A percentile compares a stretch with the other conserved stretches of the same genome.
Conservation (phyloP, 2,113 vertebrate genomes). For the Eretmochelys imbricata region DNA sequence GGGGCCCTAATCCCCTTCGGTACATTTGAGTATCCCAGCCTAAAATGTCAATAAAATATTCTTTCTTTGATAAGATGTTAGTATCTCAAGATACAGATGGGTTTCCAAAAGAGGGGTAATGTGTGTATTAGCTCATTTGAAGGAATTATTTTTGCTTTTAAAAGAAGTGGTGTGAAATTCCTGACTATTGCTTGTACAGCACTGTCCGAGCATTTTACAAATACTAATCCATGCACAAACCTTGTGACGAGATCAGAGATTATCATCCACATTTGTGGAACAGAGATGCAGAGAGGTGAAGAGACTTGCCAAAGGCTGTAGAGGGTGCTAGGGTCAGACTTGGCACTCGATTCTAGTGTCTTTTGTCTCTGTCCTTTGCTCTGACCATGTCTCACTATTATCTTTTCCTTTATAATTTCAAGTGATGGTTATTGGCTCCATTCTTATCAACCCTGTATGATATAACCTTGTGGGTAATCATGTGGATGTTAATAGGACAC, state of each 20-base stretch:
- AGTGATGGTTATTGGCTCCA: background rate
- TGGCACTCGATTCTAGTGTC: background rate
- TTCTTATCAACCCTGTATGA: conserved; percentile 15
- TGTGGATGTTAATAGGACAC: background rate
- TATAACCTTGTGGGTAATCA: background rate
- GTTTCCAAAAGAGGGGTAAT: background rate
- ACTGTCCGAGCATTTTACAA: rapidly evolving
- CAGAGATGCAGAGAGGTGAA: background rate
- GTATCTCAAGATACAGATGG: background rate
- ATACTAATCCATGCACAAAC: background rate
- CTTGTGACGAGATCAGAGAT: background rate
- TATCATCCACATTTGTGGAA: background rate
- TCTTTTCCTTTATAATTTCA: background rate
- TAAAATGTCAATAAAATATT: background rate
- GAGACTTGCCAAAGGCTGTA: rapidly evolving
- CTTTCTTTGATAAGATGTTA: background rate
- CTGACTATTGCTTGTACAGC: background rate
- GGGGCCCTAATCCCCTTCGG: background rate
- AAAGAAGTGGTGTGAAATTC: background rate
- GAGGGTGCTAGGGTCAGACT: background rate
- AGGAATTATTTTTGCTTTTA: background rate
- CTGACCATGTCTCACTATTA: background rate
- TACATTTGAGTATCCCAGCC: background rate
- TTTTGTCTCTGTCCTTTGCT: background rate
- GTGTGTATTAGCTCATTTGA: background rate